Base-by-base conservation (phyloP, 2,888 invertebrate genomes). In the Thymelicus acteon region DNA sequence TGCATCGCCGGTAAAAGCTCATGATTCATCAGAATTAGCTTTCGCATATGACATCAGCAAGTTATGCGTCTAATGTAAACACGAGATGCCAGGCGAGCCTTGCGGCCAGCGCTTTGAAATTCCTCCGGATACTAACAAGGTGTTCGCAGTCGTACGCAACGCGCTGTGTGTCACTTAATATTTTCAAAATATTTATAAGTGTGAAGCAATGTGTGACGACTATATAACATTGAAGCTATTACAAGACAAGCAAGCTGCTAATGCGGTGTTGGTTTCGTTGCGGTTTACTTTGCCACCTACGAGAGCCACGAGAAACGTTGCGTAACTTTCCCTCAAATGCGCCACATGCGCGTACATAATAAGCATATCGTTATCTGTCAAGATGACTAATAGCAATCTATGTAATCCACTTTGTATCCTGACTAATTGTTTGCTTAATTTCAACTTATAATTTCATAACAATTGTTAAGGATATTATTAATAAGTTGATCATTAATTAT, bases 11-110 rank as follows among this genome's bases (percentile, higher is more conserved):
- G 88, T 87, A 91, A 91, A 92, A 91, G 90, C 87, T 88, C 83
- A 84, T 92, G 92, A 93, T 87, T 92, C 92, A 92, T 88, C 90
- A 85, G 83, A 89, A 87, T 91, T 89, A 85, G 87, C 85, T 87
- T 88, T 88, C 81, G 82, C 83, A 76, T 79, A 87, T 93, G 92
- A 93, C 90, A 89, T 93, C 93, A 93, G 79, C 87, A 76, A 76
- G 83, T 81, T 84, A 85, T 87, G 85, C 81, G 80, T 79, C 76
- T 79, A 81, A 81, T 86, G 86, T 86, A 86, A 87, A 89, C 85
- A 86, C 73, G 78, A 77, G 72, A 77, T 74, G 72, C 76, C 78
- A 76, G 75, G 75, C 69, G 69, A 60, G 66, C 64, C 70, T 58
- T 74, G 66, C 71, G 73, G 73, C 74, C 69, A 70, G 61, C 71